Evolutionary conservation across 2,113 vertebrate genomes (phyloP).

Genomic region (Cardinalis cardinalis): DNA sequence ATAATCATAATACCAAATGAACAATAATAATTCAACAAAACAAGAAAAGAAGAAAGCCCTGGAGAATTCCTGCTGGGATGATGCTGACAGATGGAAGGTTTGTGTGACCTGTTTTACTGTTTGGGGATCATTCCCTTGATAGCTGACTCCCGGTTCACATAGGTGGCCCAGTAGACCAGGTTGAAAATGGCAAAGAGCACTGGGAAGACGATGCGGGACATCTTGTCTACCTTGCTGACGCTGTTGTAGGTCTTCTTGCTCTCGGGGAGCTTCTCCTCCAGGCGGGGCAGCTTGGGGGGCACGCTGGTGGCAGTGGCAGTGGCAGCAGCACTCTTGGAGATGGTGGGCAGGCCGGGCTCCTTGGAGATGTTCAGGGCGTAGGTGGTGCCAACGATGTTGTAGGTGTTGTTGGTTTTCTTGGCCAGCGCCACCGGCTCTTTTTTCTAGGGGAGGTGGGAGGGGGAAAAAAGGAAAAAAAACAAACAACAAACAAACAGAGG

Average conservation of each 20-base stretch:
- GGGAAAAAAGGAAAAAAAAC: not conserved
- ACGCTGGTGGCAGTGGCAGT: slow-evolving; percentile 59
- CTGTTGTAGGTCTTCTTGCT: slow-evolving; percentile 97
- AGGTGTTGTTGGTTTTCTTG: slow-evolving; percentile 96
- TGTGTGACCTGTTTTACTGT: slow-evolving; percentile 73
- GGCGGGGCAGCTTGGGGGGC: slow-evolving; percentile 74
- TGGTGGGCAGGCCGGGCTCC: slow-evolving; percentile 89
- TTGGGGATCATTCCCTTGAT: slow-evolving; percentile 92
- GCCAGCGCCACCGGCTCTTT: slow-evolving; percentile 87
- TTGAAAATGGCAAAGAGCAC: slow-evolving; percentile 98
- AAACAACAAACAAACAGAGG: not conserved
- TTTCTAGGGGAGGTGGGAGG: slow-evolving; percentile 76
- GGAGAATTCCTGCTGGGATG: slow-evolving; percentile 51
- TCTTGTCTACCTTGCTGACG: slow-evolving; percentile 99
- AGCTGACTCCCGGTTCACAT: slow-evolving; percentile 93
- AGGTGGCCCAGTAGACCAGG: slow-evolving; percentile 96
- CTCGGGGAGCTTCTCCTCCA: slow-evolving; percentile 88
- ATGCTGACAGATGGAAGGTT: slow-evolving; percentile 63
- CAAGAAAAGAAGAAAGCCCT: slow-evolving; percentile 24
- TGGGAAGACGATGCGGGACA: slow-evolving; percentile 97
- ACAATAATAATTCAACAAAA: slow-evolving; percentile 24
- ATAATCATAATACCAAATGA: slow-evolving; percentile 2
- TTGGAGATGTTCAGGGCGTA: slow-evolving; percentile 93
- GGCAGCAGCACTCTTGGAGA: slow-evolving; percentile 86
- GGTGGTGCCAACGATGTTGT: slow-evolving; percentile 98